phyloP scores from a whole-genome alignment of 2,797 vertebrate species.

The Pseudochirops cupreus region DNA sequence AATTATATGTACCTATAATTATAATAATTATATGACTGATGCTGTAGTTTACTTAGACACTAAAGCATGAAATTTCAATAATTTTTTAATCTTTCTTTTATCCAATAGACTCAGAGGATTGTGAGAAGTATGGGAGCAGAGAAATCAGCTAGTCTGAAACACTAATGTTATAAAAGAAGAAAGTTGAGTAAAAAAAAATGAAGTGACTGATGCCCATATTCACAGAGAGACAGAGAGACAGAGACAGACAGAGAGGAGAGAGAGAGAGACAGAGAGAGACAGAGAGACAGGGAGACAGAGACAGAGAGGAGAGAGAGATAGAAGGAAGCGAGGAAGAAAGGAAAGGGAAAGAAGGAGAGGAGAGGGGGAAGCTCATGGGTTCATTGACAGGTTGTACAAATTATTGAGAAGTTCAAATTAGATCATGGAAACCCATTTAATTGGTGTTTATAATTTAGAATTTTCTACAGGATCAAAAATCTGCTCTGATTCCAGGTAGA shows the following conservation, averaged over 20 bases:
- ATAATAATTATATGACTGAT: background rate
- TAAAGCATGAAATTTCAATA: background rate
- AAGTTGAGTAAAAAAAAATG: background rate
- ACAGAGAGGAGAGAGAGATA: too few relatives aligned
- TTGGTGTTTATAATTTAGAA: slow-evolving; percentile 4
- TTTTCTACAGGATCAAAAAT: slow-evolving; percentile 31
- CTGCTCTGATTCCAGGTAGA: slow-evolving; percentile 23
- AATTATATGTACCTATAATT: background rate
- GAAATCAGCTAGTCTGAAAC: background rate
- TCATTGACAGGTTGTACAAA: background rate
- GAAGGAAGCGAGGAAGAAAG: too few relatives aligned
- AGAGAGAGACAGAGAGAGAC: too few relatives aligned
- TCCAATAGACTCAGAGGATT: background rate
- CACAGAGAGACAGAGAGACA: too few relatives aligned
- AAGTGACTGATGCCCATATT: background rate
- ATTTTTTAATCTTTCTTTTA: background rate
- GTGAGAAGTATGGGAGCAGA: background rate
- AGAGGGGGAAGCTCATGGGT: background rate
- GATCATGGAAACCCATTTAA: slow-evolving; percentile 58
- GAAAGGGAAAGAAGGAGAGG: accelerated
- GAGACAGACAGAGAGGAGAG: too few relatives aligned
- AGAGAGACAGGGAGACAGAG: too few relatives aligned
- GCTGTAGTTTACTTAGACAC: background rate
- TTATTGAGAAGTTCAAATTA: slow-evolving; percentile 53
- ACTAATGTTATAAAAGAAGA: background rate